Conservation (phyloP, 2,113 vertebrate species). For the Sander vitreus region DNA sequence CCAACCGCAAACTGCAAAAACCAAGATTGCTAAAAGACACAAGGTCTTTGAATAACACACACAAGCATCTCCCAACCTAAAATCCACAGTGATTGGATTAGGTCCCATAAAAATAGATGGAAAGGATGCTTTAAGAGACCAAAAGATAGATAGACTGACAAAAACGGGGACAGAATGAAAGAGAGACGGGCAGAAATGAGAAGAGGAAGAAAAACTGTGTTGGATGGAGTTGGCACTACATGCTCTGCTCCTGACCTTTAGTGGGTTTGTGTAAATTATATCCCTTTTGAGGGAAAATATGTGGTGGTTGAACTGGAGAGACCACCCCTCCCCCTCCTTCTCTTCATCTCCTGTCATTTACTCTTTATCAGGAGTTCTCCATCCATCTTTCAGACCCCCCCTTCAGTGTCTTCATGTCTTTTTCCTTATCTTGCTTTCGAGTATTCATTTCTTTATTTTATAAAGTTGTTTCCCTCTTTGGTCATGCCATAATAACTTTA, state of each 20-base stretch:
- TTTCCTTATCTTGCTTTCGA: slow-evolving; percentile 1
- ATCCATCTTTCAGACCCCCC: slow-evolving; percentile 51
- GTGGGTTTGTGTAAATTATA: slow-evolving; percentile 82
- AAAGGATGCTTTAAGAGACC: slow-evolving; percentile 24
- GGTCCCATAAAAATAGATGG: slow-evolving; percentile 59
- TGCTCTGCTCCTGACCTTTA: slow-evolving; percentile 74
- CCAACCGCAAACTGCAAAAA: slow-evolving; percentile 28
- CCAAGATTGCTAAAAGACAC: slow-evolving; percentile 34
- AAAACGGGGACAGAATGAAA: neutral
- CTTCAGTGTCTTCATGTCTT: slow-evolving; percentile 3
- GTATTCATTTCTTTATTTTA: slow-evolving; percentile 45
- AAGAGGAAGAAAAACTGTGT: slow-evolving; percentile 19
- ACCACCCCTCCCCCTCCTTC: slow-evolving; percentile 36
- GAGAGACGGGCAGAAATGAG: slow-evolving; percentile 19
- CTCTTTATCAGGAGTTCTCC: slow-evolving; percentile 30
- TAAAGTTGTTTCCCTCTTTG: slow-evolving; percentile 26
- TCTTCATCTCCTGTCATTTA: slow-evolving; percentile 48
- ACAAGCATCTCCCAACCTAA: slow-evolving; percentile 30
- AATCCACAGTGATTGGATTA: slow-evolving; percentile 56
- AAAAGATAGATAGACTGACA: neutral
- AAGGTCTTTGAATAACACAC: slow-evolving; percentile 45
- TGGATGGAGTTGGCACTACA: slow-evolving; percentile 65
- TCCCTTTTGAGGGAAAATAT: slow-evolving; percentile 82
- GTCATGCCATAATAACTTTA: slow-evolving; percentile 34
- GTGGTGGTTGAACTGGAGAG: slow-evolving; percentile 70